Evolutionary conservation across 2,888 invertebrate species (phyloP).

Genomic region (Ectemnius lituratus): DNA sequence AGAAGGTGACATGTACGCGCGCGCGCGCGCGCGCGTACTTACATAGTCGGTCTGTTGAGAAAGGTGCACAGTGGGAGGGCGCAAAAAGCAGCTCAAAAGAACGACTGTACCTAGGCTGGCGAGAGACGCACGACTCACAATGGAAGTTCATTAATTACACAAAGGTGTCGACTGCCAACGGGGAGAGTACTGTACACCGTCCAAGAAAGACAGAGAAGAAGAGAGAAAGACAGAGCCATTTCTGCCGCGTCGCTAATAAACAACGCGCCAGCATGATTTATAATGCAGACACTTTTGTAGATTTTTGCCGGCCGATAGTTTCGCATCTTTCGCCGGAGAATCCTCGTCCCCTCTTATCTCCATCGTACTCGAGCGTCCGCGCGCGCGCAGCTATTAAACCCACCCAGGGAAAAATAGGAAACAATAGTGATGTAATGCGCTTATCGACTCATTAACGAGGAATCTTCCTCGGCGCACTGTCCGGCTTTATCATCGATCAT

Average conservation of each 20-base stretch:
- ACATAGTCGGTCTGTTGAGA: too few relatives aligned
- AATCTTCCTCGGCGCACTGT: not conserved
- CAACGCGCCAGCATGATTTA: slow-evolving; percentile 5
- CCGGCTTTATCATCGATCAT: slow-evolving; percentile 5
- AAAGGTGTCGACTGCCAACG: slow-evolving; percentile 12
- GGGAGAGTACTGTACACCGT: not conserved
- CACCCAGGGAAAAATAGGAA: not conserved
- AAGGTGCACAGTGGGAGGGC: slow-evolving; percentile 4
- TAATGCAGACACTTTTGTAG: not conserved
- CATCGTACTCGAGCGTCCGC: not conserved
- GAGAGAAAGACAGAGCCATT: too few relatives aligned
- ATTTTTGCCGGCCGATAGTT: slow-evolving; percentile 6
- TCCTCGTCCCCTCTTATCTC: slow-evolving; percentile 1
- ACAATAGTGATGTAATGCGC: slow-evolving; percentile 3
- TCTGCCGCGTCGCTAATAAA: not conserved
- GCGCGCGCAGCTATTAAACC: not conserved
- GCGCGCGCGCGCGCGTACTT: too few relatives aligned
- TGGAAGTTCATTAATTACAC: slow-evolving; percentile 68
- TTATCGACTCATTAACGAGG: slow-evolving; percentile 6
- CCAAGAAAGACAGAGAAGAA: too few relatives aligned
- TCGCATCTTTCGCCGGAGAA: slow-evolving; percentile 4
- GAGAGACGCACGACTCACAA: slow-evolving; percentile 43
- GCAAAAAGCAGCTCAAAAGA: slow-evolving; percentile 22
- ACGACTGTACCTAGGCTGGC: slow-evolving; percentile 12
- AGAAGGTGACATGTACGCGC: too few relatives aligned